Conservation (phyloP, 2,113 vertebrate genomes). For the Alexandromys fortis region DNA sequence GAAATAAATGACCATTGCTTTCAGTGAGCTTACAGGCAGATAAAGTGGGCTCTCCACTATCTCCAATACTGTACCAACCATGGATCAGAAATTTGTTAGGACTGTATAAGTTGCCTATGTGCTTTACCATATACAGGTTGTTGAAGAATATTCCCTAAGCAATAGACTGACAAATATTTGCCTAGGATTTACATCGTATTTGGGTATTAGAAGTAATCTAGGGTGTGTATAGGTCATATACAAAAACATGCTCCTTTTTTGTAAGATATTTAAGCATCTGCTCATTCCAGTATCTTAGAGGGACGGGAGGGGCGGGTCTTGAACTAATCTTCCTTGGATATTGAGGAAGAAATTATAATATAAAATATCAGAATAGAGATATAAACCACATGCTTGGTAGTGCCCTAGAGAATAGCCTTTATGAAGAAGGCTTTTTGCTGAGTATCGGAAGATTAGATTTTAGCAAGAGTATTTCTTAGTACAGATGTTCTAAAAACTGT, state of each 20-base stretch:
- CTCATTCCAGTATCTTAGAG: not conserved
- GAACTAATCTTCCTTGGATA: not conserved
- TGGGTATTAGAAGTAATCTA: not conserved
- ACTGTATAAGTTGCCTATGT: not conserved
- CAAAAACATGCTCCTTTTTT: not conserved
- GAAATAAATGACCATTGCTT: constrained; percentile 30
- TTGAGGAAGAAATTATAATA: not conserved
- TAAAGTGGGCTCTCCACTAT: not conserved
- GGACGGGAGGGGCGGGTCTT: not conserved
- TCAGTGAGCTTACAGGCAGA: not conserved
- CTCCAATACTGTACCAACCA: not conserved
- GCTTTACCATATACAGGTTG: not conserved
- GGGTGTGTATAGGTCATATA: not conserved
- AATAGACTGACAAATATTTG: not conserved
- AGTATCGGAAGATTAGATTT: constrained; percentile 12
- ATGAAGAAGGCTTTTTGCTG: constrained; percentile 29
- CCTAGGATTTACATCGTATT: not conserved
- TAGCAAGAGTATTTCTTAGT: constrained; percentile 21
- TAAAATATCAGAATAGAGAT: not conserved
- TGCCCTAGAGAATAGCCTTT: not conserved
- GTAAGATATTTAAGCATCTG: not conserved
- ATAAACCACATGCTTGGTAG: not conserved
- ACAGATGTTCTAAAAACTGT: not conserved
- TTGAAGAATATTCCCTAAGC: not conserved
- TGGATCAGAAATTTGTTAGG: not conserved